Percentiles rank a stretch among this genome's conserved stretches.
These are phyloP conservation scores for Megatriorchis doriae DNA, from an alignment of 2,113 vertebrate species.

Conservation along the genomic window DNA sequence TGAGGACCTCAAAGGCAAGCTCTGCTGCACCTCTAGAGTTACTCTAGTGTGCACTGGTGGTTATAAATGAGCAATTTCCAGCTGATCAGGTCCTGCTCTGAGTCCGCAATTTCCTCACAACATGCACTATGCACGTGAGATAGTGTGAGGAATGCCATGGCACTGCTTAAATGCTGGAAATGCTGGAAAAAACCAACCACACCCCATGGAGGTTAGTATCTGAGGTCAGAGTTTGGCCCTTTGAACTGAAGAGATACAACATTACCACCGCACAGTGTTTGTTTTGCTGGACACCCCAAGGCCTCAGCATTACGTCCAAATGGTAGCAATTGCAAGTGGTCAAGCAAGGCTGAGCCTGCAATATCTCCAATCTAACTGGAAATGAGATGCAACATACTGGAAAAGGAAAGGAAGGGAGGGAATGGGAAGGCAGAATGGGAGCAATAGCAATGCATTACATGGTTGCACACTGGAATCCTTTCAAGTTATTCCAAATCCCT, in stretches of 20 bases:
- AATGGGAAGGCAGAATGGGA: neutral
- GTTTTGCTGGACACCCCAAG: neutral
- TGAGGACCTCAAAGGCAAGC: neutral
- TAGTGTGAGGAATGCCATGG: neutral
- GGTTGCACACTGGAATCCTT: neutral
- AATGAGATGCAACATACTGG: neutral
- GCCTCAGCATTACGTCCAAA: neutral
- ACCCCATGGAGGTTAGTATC: neutral
- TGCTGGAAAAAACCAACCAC: neutral
- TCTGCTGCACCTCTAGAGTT: neutral
- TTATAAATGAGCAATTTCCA: neutral
- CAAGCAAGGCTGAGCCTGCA: neutral
- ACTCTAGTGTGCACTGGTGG: neutral
- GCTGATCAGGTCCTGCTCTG: neutral
- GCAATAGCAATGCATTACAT: neutral
- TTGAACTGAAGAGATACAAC: neutral
- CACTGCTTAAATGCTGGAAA: neutral
- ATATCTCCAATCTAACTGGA: neutral
- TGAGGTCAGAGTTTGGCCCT: neutral
- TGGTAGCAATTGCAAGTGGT: neutral
- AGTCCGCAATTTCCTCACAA: neutral
- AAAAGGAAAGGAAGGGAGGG: neutral
- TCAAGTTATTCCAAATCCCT: neutral
- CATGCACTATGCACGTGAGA: accelerated
- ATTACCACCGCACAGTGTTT: accelerated